phyloP scores from a whole-genome alignment of 2,113 vertebrate genomes.

The Nothocercus julius region DNA sequence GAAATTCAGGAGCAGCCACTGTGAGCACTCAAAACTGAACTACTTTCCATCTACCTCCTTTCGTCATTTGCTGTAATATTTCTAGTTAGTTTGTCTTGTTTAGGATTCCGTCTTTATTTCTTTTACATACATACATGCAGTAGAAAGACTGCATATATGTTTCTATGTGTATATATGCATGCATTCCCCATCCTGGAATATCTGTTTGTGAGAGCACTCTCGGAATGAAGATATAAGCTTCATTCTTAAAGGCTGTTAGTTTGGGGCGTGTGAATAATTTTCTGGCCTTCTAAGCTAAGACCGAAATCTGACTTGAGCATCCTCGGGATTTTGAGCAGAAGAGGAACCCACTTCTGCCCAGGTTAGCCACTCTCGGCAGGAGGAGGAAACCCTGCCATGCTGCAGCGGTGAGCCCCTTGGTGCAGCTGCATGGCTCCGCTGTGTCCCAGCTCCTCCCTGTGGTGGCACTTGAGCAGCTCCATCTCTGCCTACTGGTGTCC shows the following conservation, averaged over 20 bases:
- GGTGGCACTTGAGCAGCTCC: fast-evolving
- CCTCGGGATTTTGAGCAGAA: not conserved
- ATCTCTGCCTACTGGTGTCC: fast-evolving
- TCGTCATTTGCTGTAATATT: not conserved
- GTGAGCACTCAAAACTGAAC: not conserved
- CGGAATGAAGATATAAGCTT: not conserved
- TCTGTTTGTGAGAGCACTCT: not conserved
- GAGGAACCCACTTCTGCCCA: not conserved
- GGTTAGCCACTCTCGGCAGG: not conserved
- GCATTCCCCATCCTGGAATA: not conserved
- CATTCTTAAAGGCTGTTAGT: not conserved
- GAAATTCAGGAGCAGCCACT: not conserved
- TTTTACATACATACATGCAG: not conserved
- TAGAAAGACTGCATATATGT: not conserved
- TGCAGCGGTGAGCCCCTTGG: not conserved
- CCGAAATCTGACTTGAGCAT: not conserved
- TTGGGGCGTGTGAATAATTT: not conserved
- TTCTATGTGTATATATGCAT: not conserved
- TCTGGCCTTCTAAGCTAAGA: not conserved
- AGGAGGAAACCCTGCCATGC: not conserved
- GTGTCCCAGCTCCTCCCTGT: not conserved
- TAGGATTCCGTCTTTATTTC: not conserved
- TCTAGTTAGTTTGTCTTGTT: not conserved
- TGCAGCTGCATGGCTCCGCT: not conserved
- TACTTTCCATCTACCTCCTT: not conserved